Evolutionary conservation across 2,113 vertebrate genomes (phyloP), one percentile per base, ranked within the genome.

Genomic region (Eidolon helvum): DNA sequence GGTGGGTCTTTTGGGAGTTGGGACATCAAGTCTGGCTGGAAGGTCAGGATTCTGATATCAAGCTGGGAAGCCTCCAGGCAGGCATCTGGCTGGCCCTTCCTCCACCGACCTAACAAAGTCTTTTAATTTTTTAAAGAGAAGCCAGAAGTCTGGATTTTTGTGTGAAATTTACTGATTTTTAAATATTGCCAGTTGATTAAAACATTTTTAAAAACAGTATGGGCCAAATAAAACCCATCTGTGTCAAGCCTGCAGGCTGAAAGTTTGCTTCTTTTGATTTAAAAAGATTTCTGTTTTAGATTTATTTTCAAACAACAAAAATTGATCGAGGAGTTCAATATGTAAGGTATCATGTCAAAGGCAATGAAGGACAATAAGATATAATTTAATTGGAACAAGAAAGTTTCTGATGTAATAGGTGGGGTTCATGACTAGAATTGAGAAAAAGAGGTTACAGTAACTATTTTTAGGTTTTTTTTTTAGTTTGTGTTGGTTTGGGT

Each of bases 291-390:
- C 65, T 53, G 35, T 90, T 65, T 85, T 63, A 85, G 55, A 88
- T 86, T 94, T 96, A 90, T 94, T 97, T 97, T 91, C 65, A 55
- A 40, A 90, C 45, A 83, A 78, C 35, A 92, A 90, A 59, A 69
- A 86, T 38, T 28, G 38, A 83, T 75, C 40, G 82, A 96, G 57
- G 33, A 48, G 33, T 77, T 43, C 68, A 69, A 24, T 69, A n/a
- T 85, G 61, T 63, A 91, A 77, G 72, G 33, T 55, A 68, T 21
- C 30, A 38, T 45, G 30, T 72, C 9, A 86, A 93, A 48, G 75
- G 18, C 21, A 19, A 53, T 43, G 28, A 90, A 84, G 55, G 74
- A 92, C 33, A 79, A 83, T 83, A 95, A 87, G 50, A 85, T 35
- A 30, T 26, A 22, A 90, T 83, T 80, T 92, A 48, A 77, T 7